A percentile compares a stretch with the other conserved stretches of the same genome.
phyloP scores from a whole-genome alignment of 2,888 invertebrate genomes.

The Caenorhabditis plicata region DNA sequence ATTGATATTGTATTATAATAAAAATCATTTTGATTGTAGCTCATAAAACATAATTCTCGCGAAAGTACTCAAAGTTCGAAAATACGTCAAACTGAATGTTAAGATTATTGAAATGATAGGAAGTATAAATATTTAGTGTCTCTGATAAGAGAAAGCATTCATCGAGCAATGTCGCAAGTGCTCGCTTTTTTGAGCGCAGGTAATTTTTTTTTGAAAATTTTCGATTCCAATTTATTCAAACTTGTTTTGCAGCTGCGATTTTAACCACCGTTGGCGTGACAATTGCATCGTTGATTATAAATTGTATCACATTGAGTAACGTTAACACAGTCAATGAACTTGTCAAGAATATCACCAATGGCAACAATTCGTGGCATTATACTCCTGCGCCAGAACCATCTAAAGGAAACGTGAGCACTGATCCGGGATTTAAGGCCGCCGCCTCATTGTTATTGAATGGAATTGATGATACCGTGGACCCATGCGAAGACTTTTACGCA shows the following conservation, averaged over 20 bases:
- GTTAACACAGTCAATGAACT: constrained; percentile 28
- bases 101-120: no score
- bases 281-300: constrained; percentile 47
- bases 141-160: no score
- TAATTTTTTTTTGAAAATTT: constrained; percentile 2
- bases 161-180: constrained; percentile 23
- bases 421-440: constrained; percentile 12
- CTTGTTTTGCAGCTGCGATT: constrained; percentile 30
- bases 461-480: constrained; percentile 51
- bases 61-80: no score
- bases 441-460: constrained; percentile 45
- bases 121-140: no score
- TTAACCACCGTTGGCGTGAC: constrained; percentile 34
- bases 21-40: no score
- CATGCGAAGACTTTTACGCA: constrained; percentile 53
- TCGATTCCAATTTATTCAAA: no score
- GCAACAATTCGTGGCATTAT: constrained; percentile 22
- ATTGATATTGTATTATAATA: no score
- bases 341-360: no score
- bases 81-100: no score
- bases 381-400: constrained; percentile 24
- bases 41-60: no score
- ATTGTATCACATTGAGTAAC: constrained; percentile 43
- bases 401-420: constrained; percentile 11
- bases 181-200: constrained; percentile 11